These are phyloP conservation scores for Drosophila guanche DNA, from an alignment of 1,140 invertebrate species.

Conservation along the genomic window DNA sequence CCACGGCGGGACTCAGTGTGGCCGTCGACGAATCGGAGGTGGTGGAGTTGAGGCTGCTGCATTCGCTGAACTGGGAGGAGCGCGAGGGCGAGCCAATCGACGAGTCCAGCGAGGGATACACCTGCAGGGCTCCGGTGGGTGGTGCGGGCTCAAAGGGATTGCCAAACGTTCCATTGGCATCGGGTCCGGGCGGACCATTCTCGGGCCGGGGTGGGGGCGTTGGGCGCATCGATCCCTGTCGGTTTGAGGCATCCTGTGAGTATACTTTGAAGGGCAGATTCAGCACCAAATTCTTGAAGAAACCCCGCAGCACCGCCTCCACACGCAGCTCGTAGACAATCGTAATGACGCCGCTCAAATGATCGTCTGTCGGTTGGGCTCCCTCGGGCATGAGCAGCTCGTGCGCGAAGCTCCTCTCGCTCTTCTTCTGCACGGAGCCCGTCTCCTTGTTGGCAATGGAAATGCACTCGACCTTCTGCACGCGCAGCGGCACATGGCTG, in stretches of 20 bases:
- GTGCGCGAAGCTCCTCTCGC: slow-evolving; percentile 79
- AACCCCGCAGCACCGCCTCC: slow-evolving; percentile 77
- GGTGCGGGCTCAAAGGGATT: slow-evolving; percentile 69
- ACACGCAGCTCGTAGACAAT: slow-evolving; percentile 77
- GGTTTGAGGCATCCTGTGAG: slow-evolving; percentile 55
- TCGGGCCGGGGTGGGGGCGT: slow-evolving; percentile 61
- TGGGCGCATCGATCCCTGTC: slow-evolving; percentile 43
- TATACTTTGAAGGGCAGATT: slow-evolving; percentile 78
- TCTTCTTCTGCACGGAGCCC: slow-evolving; percentile 78
- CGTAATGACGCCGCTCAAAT: slow-evolving; percentile 72
- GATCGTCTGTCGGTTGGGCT: slow-evolving; percentile 68
- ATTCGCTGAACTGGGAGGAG: slow-evolving; percentile 75
- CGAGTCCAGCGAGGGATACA: slow-evolving; percentile 70
- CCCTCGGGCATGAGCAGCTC: slow-evolving; percentile 72
- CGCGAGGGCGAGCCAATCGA: slow-evolving; percentile 80
- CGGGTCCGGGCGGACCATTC: slow-evolving; percentile 61
- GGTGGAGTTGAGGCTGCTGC: slow-evolving; percentile 75
- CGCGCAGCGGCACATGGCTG: slow-evolving; percentile 69
- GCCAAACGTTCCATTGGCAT: slow-evolving; percentile 25
- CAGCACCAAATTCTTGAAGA: slow-evolving; percentile 79
- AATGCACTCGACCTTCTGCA: slow-evolving; percentile 75
- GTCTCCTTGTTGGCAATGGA: slow-evolving; percentile 76
- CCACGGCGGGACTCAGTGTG: slow-evolving; percentile 72
- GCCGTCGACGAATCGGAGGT: slow-evolving; percentile 74
- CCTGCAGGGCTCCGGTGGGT: slow-evolving; percentile 13